Base-by-base conservation (phyloP, 23 tunicate genomes). In the Halocynthia roretzi region DNA sequence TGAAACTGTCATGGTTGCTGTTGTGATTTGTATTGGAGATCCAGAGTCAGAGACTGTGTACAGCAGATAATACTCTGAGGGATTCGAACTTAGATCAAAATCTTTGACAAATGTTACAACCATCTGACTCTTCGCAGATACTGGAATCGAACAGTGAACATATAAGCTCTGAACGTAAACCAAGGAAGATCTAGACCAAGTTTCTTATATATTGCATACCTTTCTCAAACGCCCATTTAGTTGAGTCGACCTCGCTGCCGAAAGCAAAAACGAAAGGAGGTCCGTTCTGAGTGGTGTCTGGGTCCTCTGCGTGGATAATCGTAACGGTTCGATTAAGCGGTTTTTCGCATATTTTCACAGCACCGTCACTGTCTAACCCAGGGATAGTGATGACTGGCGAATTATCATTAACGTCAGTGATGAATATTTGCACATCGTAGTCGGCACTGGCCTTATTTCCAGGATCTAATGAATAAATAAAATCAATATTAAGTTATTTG, bases 391-490 rank as follows among this genome's bases (percentile, higher is more conserved):
- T 4, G 15, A 51, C 72, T 7, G 96, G 96, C 8, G 96, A 80
- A 61, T 89, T 89, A 68, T 89, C 96, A 54, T 89, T 89, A 19
- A 67, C 60, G 62, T 89, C 96, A 10, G 18, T 65, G 64, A 89
- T 80, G 7, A 68, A 62, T 5, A 89, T 69, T 7, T 7, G 5
- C 5, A 84, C 68, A 23, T 8, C 72, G 10, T 70, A 56, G 63
- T 10, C 49, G 9, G 51, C 73, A 11, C 71, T 62, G 18, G 49
- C 73, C 6, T 23, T 54, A 61, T 20, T 40, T 22, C 53, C 71
- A 61, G 54, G 84, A 65, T 69, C 21, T 52, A 21, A 49, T 70
- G 40, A 31, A 31, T 31, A 31, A 31, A 31, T 31, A 31, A 31
- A 31, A 31, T 31, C 4, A 31, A 0, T 31, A 31, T 31, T 4